Percentiles rank a stretch among this genome's conserved stretches.
phyloP scores from a whole-genome alignment of 2,113 vertebrate species.

The Sigmodon hispidus region DNA sequence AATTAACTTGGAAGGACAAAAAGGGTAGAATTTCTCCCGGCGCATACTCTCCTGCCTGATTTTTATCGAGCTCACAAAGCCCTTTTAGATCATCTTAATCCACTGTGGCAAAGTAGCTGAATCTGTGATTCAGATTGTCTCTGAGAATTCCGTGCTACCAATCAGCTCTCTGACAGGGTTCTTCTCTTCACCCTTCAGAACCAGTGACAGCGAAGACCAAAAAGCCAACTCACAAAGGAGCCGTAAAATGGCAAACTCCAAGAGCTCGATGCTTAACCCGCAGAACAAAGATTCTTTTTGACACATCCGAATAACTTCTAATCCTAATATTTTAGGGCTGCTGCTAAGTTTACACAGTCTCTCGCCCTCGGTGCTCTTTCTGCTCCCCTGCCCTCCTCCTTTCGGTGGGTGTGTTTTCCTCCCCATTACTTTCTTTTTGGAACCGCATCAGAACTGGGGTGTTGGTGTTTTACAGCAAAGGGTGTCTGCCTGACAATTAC shows the following conservation, averaged over 20 bases:
- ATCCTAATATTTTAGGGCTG: conserved; percentile 91
- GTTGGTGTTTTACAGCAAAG: conserved; percentile 85
- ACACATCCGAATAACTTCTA: conserved; percentile 90
- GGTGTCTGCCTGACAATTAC: conserved; percentile 87
- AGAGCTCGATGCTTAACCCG: conserved; percentile 89
- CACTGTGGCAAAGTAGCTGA: conserved; percentile 97
- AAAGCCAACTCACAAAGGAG: conserved; percentile 95
- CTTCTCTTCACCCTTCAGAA: conserved; percentile 95
- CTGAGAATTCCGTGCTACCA: conserved; percentile 94
- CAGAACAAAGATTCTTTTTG: conserved; percentile 92
- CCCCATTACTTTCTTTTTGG: background rate
- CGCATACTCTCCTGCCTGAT: conserved; percentile 90
- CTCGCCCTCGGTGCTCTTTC: conserved; percentile 75
- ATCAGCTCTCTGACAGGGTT: conserved; percentile 95
- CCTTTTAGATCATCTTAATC: conserved; percentile 97
- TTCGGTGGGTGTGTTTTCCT: background rate
- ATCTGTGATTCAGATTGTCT: conserved; percentile 97
- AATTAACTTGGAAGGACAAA: conserved; percentile 97
- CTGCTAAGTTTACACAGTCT: conserved; percentile 88
- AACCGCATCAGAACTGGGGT: conserved; percentile 81
- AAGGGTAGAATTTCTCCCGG: conserved; percentile 93
- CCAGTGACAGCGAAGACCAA: conserved; percentile 96
- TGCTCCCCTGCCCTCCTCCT: background rate
- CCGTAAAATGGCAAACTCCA: conserved; percentile 91
- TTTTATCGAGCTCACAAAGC: conserved; percentile 96